These are phyloP conservation scores for Poicephalus meyeri DNA, from an alignment of 2,113 vertebrate genomes.

Conservation along the genomic window DNA sequence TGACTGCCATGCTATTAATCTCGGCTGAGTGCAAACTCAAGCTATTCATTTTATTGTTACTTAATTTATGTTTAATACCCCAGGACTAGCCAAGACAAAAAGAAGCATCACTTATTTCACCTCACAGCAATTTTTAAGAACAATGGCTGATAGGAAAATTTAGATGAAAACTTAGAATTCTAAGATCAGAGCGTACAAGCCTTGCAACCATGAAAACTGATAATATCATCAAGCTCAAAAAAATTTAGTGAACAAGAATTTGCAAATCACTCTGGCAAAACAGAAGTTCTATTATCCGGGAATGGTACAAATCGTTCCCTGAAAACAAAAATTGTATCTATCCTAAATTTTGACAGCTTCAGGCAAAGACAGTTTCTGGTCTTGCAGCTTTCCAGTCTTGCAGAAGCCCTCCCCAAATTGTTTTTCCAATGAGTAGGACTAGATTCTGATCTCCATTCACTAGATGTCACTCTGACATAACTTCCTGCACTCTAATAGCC, in stretches of 20 bases:
- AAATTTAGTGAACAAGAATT: background rate
- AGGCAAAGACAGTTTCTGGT: background rate
- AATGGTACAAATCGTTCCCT: background rate
- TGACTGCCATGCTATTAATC: background rate
- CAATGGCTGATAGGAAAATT: background rate
- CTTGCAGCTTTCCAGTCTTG: background rate
- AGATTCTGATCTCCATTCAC: background rate
- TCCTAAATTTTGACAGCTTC: background rate
- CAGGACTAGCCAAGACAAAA: background rate
- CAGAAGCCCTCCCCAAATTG: background rate
- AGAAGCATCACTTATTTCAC: background rate
- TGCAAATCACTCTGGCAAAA: background rate
- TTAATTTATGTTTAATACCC: background rate
- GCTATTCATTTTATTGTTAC: background rate
- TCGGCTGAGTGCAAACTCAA: background rate
- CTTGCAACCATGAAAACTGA: background rate
- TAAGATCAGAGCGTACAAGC: background rate
- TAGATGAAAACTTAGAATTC: background rate
- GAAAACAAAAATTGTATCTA: background rate
- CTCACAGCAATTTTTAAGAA: background rate
- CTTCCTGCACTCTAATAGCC: background rate
- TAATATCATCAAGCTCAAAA: background rate
- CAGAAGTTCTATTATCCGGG: background rate
- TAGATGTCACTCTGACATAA: background rate
- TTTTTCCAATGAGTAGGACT: background rate